Evolutionary conservation across 2,113 vertebrate species (phyloP).

Genomic region (Talpa occidentalis): DNA sequence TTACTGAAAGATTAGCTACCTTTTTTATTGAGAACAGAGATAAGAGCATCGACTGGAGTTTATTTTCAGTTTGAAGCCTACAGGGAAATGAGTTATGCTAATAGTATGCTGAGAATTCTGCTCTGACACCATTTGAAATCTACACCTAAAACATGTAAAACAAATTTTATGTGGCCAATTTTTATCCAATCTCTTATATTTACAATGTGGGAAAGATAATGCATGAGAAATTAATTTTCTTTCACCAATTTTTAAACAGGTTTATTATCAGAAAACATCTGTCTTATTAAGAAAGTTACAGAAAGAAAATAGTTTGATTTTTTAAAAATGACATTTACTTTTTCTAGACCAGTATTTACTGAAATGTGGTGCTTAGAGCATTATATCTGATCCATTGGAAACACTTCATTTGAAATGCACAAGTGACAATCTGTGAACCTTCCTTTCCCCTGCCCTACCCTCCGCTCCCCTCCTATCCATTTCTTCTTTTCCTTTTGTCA

Average conservation of each 20-base stretch:
- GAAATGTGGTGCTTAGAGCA: background rate
- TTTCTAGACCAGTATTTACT: background rate
- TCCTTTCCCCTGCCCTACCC: background rate
- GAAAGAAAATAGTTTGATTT: background rate
- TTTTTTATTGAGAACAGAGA: constrained; percentile 45
- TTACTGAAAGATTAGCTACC: constrained; percentile 50
- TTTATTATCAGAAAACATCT: background rate
- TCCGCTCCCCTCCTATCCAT: background rate
- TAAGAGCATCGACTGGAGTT: constrained; percentile 50
- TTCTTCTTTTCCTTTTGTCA: background rate
- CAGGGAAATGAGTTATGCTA: constrained; percentile 47
- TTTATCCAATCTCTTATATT: background rate
- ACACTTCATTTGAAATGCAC: background rate
- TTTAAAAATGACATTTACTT: background rate
- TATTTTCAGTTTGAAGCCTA: constrained; percentile 45
- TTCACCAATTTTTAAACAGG: background rate
- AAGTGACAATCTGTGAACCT: background rate
- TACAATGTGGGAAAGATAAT: background rate
- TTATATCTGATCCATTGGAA: background rate
- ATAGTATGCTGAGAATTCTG: constrained; percentile 50
- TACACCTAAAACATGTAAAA: constrained; percentile 14
- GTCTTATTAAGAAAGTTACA: constrained; percentile 21
- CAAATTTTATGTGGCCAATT: background rate
- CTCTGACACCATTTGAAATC: constrained; percentile 10
- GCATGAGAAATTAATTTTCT: background rate